phyloP scores from a whole-genome alignment of 2,113 vertebrate genomes.

The Ariopsis seemanni region DNA sequence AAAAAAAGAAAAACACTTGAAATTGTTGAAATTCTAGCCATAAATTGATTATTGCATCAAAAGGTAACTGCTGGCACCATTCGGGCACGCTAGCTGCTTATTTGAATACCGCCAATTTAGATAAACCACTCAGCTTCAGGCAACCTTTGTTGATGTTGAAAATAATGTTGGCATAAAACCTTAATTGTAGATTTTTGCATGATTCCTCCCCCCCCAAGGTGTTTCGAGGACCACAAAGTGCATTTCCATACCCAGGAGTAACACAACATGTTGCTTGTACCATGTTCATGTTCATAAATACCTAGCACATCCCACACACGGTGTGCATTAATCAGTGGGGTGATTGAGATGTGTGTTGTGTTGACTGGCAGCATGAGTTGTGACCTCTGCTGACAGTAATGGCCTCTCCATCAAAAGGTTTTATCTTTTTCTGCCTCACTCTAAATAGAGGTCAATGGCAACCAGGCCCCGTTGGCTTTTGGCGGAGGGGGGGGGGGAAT shows the following conservation, averaged over 20 bases:
- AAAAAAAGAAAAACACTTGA: not conserved
- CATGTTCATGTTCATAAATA: not conserved
- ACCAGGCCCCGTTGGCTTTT: constrained; percentile 47
- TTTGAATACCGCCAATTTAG: not conserved
- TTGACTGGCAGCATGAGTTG: constrained; percentile 58
- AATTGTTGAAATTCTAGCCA: not conserved
- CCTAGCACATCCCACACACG: not conserved
- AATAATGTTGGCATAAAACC: not conserved
- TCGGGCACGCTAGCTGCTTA: not conserved
- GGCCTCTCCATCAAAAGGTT: constrained; percentile 63
- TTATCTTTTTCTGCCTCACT: constrained; percentile 63
- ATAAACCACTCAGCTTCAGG: not conserved
- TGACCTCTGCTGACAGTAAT: constrained; percentile 62
- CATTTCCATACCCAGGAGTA: not conserved
- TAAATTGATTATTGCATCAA: not conserved
- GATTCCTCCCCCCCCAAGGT: not conserved
- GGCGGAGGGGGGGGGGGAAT: constrained; percentile 18
- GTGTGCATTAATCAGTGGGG: constrained; percentile 6
- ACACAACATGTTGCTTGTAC: not conserved
- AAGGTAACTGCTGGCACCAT: not conserved
- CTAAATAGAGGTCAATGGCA: constrained; percentile 72
- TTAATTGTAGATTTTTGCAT: not conserved
- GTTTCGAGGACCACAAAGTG: not conserved
- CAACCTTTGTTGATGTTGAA: not conserved
- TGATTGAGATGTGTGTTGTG: constrained; percentile 59